Evolutionary conservation across 2,113 vertebrate genomes (phyloP).

Genomic region (Brienomyrus longianalis): DNA sequence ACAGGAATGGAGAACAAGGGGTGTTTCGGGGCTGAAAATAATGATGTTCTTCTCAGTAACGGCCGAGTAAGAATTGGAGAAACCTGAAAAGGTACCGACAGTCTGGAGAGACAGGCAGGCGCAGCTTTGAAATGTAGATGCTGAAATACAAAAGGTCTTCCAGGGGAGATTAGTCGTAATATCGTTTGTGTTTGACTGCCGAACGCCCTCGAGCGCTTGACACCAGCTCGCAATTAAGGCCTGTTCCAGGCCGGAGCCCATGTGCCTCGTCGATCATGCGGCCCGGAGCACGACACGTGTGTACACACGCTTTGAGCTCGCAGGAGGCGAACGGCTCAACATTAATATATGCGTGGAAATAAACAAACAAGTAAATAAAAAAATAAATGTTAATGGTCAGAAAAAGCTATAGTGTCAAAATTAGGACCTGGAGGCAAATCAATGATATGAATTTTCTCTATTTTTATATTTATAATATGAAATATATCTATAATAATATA

Average conservation of each 20-base stretch:
- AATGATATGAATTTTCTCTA: not conserved
- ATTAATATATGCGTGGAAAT: not conserved
- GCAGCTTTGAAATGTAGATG: slow-evolving; percentile 6
- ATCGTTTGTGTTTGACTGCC: slow-evolving; percentile 4
- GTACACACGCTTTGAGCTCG: not conserved
- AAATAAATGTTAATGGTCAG: not conserved
- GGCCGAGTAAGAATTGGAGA: not conserved
- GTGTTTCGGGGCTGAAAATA: slow-evolving; percentile 1
- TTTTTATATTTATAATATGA: not conserved
- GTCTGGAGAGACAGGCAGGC: not conserved
- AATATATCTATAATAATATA: no score
- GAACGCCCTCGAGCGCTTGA: slow-evolving; percentile 11
- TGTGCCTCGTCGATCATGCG: not conserved
- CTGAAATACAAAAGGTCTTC: not conserved
- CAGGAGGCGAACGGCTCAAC: not conserved
- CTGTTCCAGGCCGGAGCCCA: not conserved
- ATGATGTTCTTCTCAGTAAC: slow-evolving; percentile 11
- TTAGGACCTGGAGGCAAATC: slow-evolving; percentile 7
- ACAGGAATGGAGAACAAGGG: not conserved
- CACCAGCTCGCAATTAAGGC: slow-evolving; percentile 5
- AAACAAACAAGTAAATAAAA: not conserved
- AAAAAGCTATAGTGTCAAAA: not conserved
- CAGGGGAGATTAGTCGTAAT: slow-evolving; percentile 6
- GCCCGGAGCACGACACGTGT: no score
- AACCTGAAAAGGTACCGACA: not conserved